A percentile compares a stretch with the other conserved stretches of the same genome.
Evolutionary conservation across 2,797 vertebrate species (phyloP).

Genomic region (Thamnophis elegans): DNA sequence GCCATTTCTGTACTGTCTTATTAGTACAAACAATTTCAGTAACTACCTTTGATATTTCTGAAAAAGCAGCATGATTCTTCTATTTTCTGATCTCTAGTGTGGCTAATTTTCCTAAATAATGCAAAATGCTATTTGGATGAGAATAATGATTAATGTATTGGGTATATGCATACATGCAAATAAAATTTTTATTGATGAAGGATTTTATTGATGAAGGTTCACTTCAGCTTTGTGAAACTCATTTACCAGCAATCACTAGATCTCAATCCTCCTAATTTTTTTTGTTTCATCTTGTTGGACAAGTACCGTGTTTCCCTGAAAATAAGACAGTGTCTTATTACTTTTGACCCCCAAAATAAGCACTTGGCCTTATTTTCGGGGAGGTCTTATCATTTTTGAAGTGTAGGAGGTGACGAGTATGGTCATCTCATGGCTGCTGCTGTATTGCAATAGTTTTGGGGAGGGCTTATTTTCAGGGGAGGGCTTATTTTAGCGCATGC

Average conservation of each 20-base stretch:
- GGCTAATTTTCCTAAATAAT: slow-evolving; percentile 41
- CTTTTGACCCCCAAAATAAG: too few relatives aligned
- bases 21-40: slow-evolving; percentile 4
- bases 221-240: slow-evolving; percentile 11
- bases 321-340: too few relatives aligned
- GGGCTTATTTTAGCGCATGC: too few relatives aligned
- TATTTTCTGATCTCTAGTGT: slow-evolving; percentile 39
- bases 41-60: slow-evolving; percentile 28
- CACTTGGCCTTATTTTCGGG: too few relatives aligned
- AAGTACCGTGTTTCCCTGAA: too few relatives aligned
- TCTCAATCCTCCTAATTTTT: background rate
- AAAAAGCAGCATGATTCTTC: slow-evolving; percentile 34
- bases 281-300: background rate
- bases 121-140: slow-evolving; percentile 56
- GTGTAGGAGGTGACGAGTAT: too few relatives aligned
- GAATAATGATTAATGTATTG: slow-evolving; percentile 39
- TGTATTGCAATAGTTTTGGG: too few relatives aligned
- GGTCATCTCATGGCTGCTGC: too few relatives aligned
- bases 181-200: background rate
- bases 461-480: too few relatives aligned
- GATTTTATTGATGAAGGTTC: slow-evolving; percentile 52
- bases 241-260: background rate
- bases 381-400: too few relatives aligned
- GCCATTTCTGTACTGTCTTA: slow-evolving; percentile 22
- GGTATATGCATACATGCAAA: slow-evolving; percentile 30